Conservation (phyloP, 2,888 invertebrate species). For the Clepsis dumicolana region DNA sequence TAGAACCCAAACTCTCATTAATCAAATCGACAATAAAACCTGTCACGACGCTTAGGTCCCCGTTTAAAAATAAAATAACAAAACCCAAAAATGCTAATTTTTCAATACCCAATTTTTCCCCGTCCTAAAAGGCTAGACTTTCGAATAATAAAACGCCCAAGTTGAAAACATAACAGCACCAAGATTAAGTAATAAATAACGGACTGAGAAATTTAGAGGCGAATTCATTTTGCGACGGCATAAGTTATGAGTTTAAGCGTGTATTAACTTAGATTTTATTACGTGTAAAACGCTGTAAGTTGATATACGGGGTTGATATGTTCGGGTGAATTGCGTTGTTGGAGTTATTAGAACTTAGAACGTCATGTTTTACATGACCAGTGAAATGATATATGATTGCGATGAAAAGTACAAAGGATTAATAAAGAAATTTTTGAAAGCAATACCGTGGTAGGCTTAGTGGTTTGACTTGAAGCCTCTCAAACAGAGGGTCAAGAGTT, state of each 20-base stretch:
- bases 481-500: too few relatives aligned
- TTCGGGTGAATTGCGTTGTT: background rate
- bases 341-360: background rate
- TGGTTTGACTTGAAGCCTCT: too few relatives aligned
- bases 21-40: background rate
- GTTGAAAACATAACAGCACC: constrained; percentile 77
- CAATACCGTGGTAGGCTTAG: too few relatives aligned
- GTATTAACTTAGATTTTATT: constrained; percentile 27
- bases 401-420: too few relatives aligned
- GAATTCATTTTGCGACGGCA: constrained; percentile 68
- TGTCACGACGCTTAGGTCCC: too few relatives aligned
- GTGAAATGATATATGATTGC: background rate
- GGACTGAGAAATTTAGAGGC: constrained; percentile 77
- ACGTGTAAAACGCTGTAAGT: constrained; percentile 20
- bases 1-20: too few relatives aligned
- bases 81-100: background rate
- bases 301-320: constrained; percentile 5
- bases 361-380: background rate
- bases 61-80: too few relatives aligned
- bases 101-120: constrained; percentile 2
- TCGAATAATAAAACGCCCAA: constrained; percentile 65
- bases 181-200: constrained; percentile 85
- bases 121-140: constrained; percentile 43
- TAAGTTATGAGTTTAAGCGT: constrained; percentile 61
- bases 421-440: too few relatives aligned